Evolutionary conservation across 2,888 invertebrate genomes (phyloP).

Genomic region (Drosophila stalkeri): DNA sequence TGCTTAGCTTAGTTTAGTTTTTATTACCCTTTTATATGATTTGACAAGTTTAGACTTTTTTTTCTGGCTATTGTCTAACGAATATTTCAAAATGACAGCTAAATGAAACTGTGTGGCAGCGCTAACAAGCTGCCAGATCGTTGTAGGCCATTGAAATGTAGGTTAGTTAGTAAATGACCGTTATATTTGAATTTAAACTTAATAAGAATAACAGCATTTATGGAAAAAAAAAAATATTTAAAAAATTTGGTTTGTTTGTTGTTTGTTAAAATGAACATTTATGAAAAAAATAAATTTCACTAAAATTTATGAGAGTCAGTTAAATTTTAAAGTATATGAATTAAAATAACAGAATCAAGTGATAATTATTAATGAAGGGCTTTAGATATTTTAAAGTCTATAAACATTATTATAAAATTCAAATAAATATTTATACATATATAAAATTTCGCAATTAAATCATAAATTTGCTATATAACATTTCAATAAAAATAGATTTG

Average conservation of each 20-base stretch:
- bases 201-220: background rate
- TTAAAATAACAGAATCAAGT: too few relatives aligned
- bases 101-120: background rate
- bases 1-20: slow-evolving; percentile 16
- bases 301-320: too few relatives aligned
- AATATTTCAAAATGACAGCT: slow-evolving; percentile 14
- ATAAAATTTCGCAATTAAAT: too few relatives aligned
- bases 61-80: background rate
- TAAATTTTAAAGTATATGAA: too few relatives aligned
- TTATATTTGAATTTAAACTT: background rate
- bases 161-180: background rate
- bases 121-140: background rate
- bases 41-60: background rate
- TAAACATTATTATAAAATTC: too few relatives aligned
- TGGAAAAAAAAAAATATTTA: too few relatives aligned
- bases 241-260: too few relatives aligned
- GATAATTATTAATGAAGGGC: too few relatives aligned
- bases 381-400: too few relatives aligned
- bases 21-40: background rate
- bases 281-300: background rate
- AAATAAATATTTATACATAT: too few relatives aligned
- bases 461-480: background rate
- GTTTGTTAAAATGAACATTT: background rate
- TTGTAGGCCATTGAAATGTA: background rate
- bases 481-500: slow-evolving; percentile 12